A percentile compares a stretch with the other conserved stretches of the same genome.
These are phyloP conservation scores for Stegostoma tigrinum DNA, from an alignment of 2,113 vertebrate species.

Conservation along the genomic window DNA sequence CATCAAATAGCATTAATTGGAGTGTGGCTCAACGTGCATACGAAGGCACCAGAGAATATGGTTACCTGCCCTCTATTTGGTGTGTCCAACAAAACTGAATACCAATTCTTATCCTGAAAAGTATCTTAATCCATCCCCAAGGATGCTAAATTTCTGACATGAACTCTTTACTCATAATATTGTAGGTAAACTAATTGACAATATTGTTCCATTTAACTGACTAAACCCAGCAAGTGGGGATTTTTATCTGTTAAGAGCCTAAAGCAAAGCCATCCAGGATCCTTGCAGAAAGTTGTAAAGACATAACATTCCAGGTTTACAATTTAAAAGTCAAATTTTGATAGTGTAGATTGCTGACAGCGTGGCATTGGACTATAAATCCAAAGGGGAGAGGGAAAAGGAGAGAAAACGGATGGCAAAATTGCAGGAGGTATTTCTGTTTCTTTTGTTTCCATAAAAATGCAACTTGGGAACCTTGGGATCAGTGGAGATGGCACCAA, in stretches of 20 bases:
- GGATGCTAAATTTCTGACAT: neutral
- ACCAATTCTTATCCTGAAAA: neutral
- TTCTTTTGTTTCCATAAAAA: neutral
- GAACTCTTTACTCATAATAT: neutral
- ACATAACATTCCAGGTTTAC: too few relatives aligned
- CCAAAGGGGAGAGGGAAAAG: too few relatives aligned
- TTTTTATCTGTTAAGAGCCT: neutral
- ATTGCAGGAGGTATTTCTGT: neutral
- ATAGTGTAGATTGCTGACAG: neutral
- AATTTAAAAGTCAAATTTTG: neutral
- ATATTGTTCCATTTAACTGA: neutral
- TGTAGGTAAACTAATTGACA: neutral
- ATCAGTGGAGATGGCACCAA: neutral
- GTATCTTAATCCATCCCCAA: neutral
- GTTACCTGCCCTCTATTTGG: neutral
- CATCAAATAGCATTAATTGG: too few relatives aligned
- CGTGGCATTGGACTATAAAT: neutral
- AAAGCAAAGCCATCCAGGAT: neutral
- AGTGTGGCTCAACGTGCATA: too few relatives aligned
- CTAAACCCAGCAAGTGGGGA: neutral
- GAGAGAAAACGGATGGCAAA: neutral
- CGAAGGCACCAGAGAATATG: too few relatives aligned
- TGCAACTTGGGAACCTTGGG: neutral
- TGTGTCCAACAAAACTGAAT: neutral
- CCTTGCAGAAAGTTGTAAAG: neutral